phyloP scores from a whole-genome alignment of 2,113 vertebrate species.

The Tragelaphus imberbis region DNA sequence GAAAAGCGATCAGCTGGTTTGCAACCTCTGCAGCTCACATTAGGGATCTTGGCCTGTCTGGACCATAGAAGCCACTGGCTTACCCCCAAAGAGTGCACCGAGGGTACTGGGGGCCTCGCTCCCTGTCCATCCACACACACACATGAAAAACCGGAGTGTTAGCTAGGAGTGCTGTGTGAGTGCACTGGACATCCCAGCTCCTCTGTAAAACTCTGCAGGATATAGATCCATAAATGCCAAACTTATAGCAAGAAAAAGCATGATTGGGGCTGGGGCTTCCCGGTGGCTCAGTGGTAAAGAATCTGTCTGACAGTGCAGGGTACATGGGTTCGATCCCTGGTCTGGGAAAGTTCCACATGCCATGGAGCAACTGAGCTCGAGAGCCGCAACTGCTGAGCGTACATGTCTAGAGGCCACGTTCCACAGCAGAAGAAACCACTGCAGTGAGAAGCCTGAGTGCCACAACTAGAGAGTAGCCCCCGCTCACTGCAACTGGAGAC shows the following conservation, averaged over 20 bases:
- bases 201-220: neutral
- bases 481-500: neutral
- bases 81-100: neutral
- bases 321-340: neutral
- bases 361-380: neutral
- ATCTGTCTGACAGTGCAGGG: neutral
- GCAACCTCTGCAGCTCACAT: neutral
- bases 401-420: neutral
- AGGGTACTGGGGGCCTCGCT: rapidly evolving
- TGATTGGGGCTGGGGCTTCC: neutral
- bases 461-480: rapidly evolving
- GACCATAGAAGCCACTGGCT: neutral
- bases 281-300: neutral
- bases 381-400: rapidly evolving
- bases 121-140: neutral
- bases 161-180: neutral
- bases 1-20: neutral
- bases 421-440: neutral
- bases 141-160: neutral
- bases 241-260: neutral
- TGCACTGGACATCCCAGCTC: neutral
- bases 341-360: neutral
- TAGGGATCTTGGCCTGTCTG: neutral
- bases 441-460: neutral
- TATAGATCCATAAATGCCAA: neutral